Base-by-base conservation (phyloP, 2,888 invertebrate genomes). In the Cephus pulcher region DNA sequence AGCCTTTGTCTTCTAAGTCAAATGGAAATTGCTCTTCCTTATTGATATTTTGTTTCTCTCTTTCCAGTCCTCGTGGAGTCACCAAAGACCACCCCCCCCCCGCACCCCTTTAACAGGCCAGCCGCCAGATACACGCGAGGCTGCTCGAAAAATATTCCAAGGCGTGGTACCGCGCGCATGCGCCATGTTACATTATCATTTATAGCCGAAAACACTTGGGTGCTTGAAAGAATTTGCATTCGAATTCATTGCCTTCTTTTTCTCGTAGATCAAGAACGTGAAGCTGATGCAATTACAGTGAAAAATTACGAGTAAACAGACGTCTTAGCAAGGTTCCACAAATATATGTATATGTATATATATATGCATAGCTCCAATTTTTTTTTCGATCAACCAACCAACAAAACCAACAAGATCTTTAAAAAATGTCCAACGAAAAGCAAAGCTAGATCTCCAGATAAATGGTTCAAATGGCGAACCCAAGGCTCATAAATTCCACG, bases 101-200 rank as follows among this genome's bases (percentile, higher is more conserved):
- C 3, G 2, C 11, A 0, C 34, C 34, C 34, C 56, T 0, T 4
- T 0, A 15, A 15, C 23, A 15, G 23, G 23, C 23, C 23, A 2
- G 2, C 56, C 6, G 9, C 1, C 56, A 6, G 9, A 9, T 23
- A 56, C 15, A 23, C 23, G 3, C 71, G 34, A 11, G 23, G 32
- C 71, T 71, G 71, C 33, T 34, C 56, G 15, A 56, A 34, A 71
- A 71, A 71, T 34, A 71, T 71, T 71, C 56, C 71, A 71, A 34
- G 71, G 71, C 71, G 71, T 71, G 71, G 71, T 71, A 23, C 71
- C 32, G 71, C 32, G 71, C 71, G 71, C 71, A 34, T 32, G 32
- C 32, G 32, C 71, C 33, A 34, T 71, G 71, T 71, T 32, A 71
- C 32, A 71, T 71, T 71, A 71, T 71, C 71, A 71, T 71, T 71